Evolutionary conservation across 53 echinoderm and acorn worm species (phyloP).

Genomic region (Henricia sp.): DNA sequence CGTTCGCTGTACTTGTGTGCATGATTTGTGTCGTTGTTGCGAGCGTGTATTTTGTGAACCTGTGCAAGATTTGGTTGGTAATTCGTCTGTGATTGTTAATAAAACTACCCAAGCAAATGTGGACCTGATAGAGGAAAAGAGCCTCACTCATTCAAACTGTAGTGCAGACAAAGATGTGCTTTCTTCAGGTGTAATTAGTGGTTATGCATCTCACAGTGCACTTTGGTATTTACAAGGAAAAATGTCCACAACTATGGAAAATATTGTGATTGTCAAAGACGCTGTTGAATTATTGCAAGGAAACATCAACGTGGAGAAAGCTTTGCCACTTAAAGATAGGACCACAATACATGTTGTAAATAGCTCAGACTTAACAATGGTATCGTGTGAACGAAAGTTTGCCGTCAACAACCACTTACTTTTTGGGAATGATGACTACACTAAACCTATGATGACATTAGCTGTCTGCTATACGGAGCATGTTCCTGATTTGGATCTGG

Average conservation of each 20-base stretch:
- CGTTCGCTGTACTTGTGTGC: conserved; percentile 30
- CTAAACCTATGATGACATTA: conserved; percentile 54
- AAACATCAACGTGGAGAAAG: not conserved
- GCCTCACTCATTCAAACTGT: no score
- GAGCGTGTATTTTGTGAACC: not conserved
- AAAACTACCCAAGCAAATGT: no score
- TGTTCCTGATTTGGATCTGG: conserved; percentile 49
- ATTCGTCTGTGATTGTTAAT: no score
- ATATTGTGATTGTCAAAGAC: conserved; percentile 10
- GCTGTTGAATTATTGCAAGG: not conserved
- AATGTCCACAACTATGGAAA: not conserved
- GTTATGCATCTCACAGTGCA: no score
- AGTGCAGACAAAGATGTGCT: no score
- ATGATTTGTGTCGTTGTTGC: conserved; percentile 38
- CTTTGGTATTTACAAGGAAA: not conserved
- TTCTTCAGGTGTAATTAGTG: no score
- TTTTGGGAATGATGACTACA: not conserved
- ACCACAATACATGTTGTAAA: conserved; percentile 5
- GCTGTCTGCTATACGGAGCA: conserved; percentile 60
- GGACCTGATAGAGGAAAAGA: no score
- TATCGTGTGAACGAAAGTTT: conserved; percentile 14
- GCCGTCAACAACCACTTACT: not conserved
- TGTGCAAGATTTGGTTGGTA: conserved; percentile 22
- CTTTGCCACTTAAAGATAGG: conserved; percentile 2
- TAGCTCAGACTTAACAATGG: conserved; percentile 19